These are phyloP conservation scores for Hyles vespertilio DNA, from an alignment of 1,140 invertebrate species.

Conservation along the genomic window DNA sequence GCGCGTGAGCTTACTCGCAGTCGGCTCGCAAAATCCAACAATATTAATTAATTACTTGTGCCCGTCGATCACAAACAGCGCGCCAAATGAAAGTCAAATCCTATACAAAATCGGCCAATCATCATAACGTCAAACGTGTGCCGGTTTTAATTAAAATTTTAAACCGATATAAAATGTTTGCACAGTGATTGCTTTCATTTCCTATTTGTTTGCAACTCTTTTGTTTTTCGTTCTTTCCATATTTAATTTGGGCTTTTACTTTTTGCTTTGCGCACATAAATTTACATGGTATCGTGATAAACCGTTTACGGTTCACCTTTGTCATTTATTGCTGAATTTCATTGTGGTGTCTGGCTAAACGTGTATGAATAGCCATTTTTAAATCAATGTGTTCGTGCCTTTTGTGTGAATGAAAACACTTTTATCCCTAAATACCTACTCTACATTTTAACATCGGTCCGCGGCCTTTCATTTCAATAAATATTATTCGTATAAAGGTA, in stretches of 20 bases:
- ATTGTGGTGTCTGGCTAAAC: slow-evolving; percentile 8
- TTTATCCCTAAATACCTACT: slow-evolving; percentile 1
- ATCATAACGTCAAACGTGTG: slow-evolving; percentile 20
- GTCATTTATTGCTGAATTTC: slow-evolving; percentile 24
- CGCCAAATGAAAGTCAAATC: slow-evolving; percentile 23
- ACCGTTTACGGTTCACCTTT: slow-evolving; percentile 18
- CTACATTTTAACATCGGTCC: no score
- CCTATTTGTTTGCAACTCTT: slow-evolving; percentile 14
- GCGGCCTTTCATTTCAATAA: no score
- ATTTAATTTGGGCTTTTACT: not conserved
- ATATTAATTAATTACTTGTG: slow-evolving; percentile 5
- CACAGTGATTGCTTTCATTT: slow-evolving; percentile 23
- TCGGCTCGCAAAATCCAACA: not conserved
- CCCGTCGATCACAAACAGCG: slow-evolving; percentile 4
- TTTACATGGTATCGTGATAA: slow-evolving; percentile 22
- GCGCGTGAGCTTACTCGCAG: not conserved
- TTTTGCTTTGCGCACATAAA: slow-evolving; percentile 20
- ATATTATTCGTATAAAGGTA: no score
- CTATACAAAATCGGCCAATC: slow-evolving; percentile 18
- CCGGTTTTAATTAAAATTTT: slow-evolving; percentile 33
- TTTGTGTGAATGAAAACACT: slow-evolving; percentile 8
- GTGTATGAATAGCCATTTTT: slow-evolving; percentile 7
- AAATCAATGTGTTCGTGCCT: slow-evolving; percentile 3
- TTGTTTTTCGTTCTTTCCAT: slow-evolving; percentile 17
- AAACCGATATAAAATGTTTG: slow-evolving; percentile 32